phyloP scores from a whole-genome alignment of 2,888 invertebrate species.

The Sesamia inferens region DNA sequence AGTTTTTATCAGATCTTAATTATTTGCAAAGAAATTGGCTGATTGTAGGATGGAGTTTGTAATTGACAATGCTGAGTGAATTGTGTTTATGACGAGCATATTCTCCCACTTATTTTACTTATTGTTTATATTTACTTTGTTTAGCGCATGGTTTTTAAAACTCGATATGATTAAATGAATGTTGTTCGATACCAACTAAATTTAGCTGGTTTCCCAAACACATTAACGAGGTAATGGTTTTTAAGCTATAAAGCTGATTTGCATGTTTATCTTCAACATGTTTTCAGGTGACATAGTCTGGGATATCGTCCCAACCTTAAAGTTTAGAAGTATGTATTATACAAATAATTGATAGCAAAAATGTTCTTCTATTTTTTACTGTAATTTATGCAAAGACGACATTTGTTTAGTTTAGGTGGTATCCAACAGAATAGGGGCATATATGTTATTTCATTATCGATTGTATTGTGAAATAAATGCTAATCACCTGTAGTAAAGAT shows the following conservation, averaged over 20 bases:
- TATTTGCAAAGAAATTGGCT: constrained; percentile 35
- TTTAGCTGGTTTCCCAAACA: background rate
- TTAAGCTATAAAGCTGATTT: background rate
- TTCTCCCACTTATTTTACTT: constrained; percentile 23
- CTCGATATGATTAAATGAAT: background rate
- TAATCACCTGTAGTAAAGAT: background rate
- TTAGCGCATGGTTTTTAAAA: background rate
- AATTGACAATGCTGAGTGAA: constrained; percentile 66
- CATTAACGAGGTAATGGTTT: background rate
- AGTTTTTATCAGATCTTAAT: constrained; percentile 56
- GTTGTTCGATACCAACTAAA: background rate
- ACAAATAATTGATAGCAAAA: background rate
- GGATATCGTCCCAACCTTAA: background rate
- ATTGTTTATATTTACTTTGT: constrained; percentile 14
- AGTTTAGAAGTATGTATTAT: background rate
- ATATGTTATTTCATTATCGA: background rate
- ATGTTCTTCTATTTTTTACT: background rate
- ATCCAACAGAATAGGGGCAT: background rate
- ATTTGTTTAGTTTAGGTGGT: background rate
- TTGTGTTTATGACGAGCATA: constrained; percentile 22
- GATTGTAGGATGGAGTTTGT: constrained; percentile 64
- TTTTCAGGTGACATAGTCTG: constrained; percentile 1
- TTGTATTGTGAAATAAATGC: background rate
- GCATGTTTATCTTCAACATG: background rate
- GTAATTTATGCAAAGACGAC: background rate